A percentile compares a stretch with the other conserved stretches of the same genome.
Evolutionary conservation across 2,888 invertebrate genomes (phyloP).

Genomic region (Pristionchus fissidentatus): DNA sequence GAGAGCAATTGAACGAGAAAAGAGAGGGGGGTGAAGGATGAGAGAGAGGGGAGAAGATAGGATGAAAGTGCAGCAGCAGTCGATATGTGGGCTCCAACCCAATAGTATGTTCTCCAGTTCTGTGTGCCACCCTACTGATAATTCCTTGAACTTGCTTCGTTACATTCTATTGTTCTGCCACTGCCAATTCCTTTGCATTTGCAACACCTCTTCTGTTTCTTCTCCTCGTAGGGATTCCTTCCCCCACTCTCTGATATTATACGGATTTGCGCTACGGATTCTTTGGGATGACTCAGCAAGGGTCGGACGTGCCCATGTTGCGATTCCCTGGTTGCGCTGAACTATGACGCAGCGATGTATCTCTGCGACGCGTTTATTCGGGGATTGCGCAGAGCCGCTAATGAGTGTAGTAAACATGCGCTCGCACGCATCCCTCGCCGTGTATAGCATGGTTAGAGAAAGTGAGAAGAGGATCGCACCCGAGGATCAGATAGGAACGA

Average conservation of each 20-base stretch:
- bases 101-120: background rate
- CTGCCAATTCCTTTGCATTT: background rate
- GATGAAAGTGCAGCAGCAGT: conserved; percentile 15
- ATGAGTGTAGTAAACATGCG: background rate
- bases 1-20: background rate
- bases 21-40: background rate
- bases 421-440: background rate
- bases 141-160: background rate
- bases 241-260: background rate
- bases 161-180: background rate
- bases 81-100: too few relatives aligned
- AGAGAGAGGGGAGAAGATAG: conserved; percentile 10
- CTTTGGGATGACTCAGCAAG: background rate
- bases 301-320: background rate
- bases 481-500: background rate
- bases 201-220: background rate
- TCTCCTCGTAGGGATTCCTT: background rate
- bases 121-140: background rate
- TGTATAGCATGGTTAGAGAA: background rate
- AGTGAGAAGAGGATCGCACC: too few relatives aligned
- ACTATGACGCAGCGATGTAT: too few relatives aligned
- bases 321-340: background rate
- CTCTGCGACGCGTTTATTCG: too few relatives aligned
- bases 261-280: too few relatives aligned
- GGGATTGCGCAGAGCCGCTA: background rate